Evolutionary conservation across 2,888 invertebrate species (phyloP).

Genomic region (Penaeus monodon): DNA sequence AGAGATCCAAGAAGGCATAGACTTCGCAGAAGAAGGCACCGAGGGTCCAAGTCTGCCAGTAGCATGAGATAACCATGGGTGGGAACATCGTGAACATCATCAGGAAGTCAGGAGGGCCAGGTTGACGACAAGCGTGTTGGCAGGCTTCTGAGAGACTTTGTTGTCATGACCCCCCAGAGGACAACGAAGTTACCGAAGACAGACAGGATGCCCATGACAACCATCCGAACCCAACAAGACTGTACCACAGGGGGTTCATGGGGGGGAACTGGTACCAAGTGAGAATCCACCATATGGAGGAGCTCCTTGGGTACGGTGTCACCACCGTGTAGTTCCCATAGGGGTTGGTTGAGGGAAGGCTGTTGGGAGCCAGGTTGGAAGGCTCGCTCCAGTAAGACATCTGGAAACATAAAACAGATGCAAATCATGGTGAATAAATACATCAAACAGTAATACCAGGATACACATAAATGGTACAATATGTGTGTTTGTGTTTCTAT

Average conservation of each 20-base stretch:
- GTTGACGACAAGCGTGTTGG: slow-evolving; percentile 69
- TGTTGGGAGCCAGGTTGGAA: slow-evolving; percentile 18
- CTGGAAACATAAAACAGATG: slow-evolving; percentile 8
- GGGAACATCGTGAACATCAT: slow-evolving; percentile 66
- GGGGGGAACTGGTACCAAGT: slow-evolving; percentile 67
- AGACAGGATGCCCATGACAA: slow-evolving; percentile 56
- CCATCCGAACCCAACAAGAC: slow-evolving; percentile 62
- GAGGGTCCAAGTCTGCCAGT: slow-evolving; percentile 69
- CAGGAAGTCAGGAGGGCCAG: slow-evolving; percentile 68
- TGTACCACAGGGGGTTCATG: slow-evolving; percentile 66
- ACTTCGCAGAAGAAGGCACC: slow-evolving; percentile 69
- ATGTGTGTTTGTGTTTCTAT: too few relatives aligned
- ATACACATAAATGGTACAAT: too few relatives aligned
- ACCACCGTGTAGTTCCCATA: slow-evolving; percentile 62
- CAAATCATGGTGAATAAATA: neutral
- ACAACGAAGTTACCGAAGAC: slow-evolving; percentile 65
- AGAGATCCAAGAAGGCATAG: slow-evolving; percentile 70
- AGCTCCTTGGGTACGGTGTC: slow-evolving; percentile 66
- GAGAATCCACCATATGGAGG: slow-evolving; percentile 66
- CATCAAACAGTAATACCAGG: too few relatives aligned
- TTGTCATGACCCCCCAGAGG: slow-evolving; percentile 67
- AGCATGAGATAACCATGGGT: slow-evolving; percentile 70
- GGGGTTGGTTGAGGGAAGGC: slow-evolving; percentile 54
- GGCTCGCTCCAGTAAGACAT: slow-evolving; percentile 50
- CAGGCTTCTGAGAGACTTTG: slow-evolving; percentile 68